Base-by-base conservation (phyloP, 2,888 invertebrate species). In the Laothoe populi region DNA sequence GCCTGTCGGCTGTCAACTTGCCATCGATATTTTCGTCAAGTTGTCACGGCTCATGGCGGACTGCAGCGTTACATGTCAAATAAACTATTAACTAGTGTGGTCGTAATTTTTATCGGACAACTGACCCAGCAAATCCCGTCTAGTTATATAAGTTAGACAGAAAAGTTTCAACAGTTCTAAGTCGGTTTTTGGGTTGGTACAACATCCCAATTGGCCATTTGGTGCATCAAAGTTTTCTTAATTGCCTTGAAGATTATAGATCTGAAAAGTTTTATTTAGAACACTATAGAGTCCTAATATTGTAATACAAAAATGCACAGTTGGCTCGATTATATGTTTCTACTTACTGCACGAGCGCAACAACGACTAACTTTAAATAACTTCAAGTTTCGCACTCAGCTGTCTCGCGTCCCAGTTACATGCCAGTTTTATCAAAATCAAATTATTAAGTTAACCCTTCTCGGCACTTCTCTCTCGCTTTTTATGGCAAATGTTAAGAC, bases 11-110 rank as follows among this genome's bases (percentile, higher is more conserved):
- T 85, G 85, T 83, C 85, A 87, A 79, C 75, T 67, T 73, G 78
- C 73, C 83, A 82, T 85, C 86, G 84, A 89, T 88, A 88, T 89
- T 90, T 90, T 87, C 82, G 84, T 84, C 84, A 88, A 85, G 75
- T 81, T 78, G 80, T 79, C 77, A 76, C 67, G 69, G 71, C 70
- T 70, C 70, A 72, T 63, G 65, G 66, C 72, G 70, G 73, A 74
- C 79, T n/a, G n/a, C 74, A 71, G 72, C 75, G 74, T 73, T 78
- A 82, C 77, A 76, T 77, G 81, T 84, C 83, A 83, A 84, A 84
- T 82, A 83, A 82, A 83, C 81, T 79, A 84, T 84, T 80, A 82
- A 81, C 75, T 66, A 68, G 68, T 64, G 65, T 58, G 63, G 67
- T 74, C 67, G 67, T 72, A 77, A 72, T 68, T 79, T 75, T 72